These are phyloP conservation scores for Pocillopora meandrina DNA, from an alignment of 92 coral and sea anemone genomes.

Conservation along the genomic window DNA sequence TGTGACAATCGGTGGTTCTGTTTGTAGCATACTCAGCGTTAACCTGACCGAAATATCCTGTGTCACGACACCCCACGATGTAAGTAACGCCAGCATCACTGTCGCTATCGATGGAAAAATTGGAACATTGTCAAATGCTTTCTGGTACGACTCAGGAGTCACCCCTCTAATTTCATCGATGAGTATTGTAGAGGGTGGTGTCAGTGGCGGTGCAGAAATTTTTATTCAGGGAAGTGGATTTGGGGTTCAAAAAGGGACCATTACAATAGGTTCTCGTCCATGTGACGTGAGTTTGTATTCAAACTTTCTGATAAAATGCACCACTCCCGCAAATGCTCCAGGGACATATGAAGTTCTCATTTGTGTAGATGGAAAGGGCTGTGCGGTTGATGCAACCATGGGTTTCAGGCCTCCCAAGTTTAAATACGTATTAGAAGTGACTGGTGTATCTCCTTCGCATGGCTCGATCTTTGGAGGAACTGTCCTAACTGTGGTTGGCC, in stretches of 20 bases:
- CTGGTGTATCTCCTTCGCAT: slow-evolving; percentile 58
- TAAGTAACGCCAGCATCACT: slow-evolving; percentile 34
- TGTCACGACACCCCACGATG: slow-evolving; percentile 62
- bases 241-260: slow-evolving; percentile 47
- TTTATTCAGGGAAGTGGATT: slow-evolving; percentile 50
- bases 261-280: slow-evolving; percentile 64
- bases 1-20: slow-evolving; percentile 65
- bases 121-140: slow-evolving; percentile 33
- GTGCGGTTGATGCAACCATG: slow-evolving; percentile 36
- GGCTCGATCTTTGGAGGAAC: slow-evolving; percentile 82
- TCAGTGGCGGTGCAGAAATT: slow-evolving; percentile 57
- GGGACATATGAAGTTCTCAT: slow-evolving; percentile 72
- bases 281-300: slow-evolving; percentile 58
- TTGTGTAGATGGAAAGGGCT: slow-evolving; percentile 51
- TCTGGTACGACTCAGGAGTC: slow-evolving; percentile 45
- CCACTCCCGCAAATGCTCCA: slow-evolving; percentile 67
- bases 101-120: slow-evolving; percentile 42
- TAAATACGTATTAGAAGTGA: slow-evolving; percentile 55
- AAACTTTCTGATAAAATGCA: slow-evolving; percentile 56
- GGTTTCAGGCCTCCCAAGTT: slow-evolving; percentile 52
- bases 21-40: slow-evolving; percentile 55
- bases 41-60: slow-evolving; percentile 63
- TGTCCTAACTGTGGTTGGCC: slow-evolving; percentile 55
- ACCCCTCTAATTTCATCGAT: slow-evolving; percentile 30
- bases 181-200: slow-evolving; percentile 50